These are phyloP conservation scores for Cylloceria caligata DNA, from an alignment of 2,888 invertebrate species.

Conservation along the genomic window DNA sequence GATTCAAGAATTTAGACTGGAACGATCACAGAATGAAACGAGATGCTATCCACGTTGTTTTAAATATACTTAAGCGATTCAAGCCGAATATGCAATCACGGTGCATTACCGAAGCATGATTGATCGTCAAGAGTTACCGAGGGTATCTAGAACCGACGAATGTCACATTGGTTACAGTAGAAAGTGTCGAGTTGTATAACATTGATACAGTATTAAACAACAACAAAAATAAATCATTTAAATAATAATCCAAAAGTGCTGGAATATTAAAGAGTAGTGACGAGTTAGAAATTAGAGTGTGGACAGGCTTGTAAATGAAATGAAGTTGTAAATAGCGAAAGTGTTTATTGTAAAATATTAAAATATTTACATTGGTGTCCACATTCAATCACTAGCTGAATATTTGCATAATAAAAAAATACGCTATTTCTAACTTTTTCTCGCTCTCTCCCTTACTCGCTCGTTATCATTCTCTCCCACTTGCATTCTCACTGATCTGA, in stretches of 20 bases:
- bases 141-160: conserved; percentile 27
- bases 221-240: neutral
- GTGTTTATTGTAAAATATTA: conserved; percentile 84
- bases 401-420: conserved; percentile 79
- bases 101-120: conserved; percentile 62
- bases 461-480: conserved; percentile 53
- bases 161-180: conserved; percentile 25
- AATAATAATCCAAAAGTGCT: conserved; percentile 54
- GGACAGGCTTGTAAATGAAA: conserved; percentile 82
- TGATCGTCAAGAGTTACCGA: conserved; percentile 15
- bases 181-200: conserved; percentile 25
- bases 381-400: conserved; percentile 83
- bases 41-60: conserved; percentile 12
- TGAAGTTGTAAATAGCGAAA: conserved; percentile 83
- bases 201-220: conserved; percentile 1
- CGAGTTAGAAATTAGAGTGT: conserved; percentile 69
- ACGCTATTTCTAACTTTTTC: conserved; percentile 72
- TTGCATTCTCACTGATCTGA: conserved; percentile 61
- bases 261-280: conserved; percentile 51
- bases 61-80: conserved; percentile 16
- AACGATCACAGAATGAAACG: conserved; percentile 24
- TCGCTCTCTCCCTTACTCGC: conserved; percentile 44
- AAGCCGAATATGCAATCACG: conserved; percentile 33
- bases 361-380: conserved; percentile 84
- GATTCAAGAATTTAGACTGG: neutral